These are phyloP conservation scores for Alentia gelatinosa DNA, from an alignment of 2,888 invertebrate genomes.

Conservation along the genomic window DNA sequence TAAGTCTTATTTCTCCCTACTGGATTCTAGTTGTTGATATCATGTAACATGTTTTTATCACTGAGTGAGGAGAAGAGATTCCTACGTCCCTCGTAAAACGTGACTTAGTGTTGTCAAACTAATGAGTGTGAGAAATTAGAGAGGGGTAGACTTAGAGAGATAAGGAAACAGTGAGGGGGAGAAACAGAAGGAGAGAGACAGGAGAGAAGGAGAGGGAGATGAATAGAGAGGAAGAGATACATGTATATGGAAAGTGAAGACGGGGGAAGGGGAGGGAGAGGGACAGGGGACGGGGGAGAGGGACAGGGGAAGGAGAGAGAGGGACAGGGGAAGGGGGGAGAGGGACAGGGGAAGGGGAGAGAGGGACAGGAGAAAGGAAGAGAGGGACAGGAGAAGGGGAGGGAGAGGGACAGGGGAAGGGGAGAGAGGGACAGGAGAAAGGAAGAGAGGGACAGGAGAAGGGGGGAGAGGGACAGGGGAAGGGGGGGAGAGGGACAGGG, in stretches of 20 bases:
- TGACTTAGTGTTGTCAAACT: no score
- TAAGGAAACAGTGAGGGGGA: background rate
- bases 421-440: no score
- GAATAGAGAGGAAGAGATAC: background rate
- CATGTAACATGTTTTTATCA: no score
- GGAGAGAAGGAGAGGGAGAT: background rate
- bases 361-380: no score
- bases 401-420: background rate
- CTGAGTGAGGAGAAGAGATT: no score
- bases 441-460: no score
- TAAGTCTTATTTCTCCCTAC: no score
- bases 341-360: background rate
- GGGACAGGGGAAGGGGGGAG: background rate
- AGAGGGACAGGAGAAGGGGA: background rate
- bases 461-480: background rate
- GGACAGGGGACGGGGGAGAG: background rate
- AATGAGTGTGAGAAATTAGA: background rate
- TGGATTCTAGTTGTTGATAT: no score
- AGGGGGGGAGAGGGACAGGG: background rate
- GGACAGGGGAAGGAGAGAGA: no score
- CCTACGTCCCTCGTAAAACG: no score
- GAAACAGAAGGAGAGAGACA: background rate
- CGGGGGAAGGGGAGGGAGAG: background rate
- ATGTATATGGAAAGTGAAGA: background rate
- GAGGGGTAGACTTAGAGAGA: background rate